A percentile compares a stretch with the other conserved stretches of the same genome.
Evolutionary conservation across 2,113 vertebrate species (phyloP).

Genomic region (Ophthalmolycus amberensis): DNA sequence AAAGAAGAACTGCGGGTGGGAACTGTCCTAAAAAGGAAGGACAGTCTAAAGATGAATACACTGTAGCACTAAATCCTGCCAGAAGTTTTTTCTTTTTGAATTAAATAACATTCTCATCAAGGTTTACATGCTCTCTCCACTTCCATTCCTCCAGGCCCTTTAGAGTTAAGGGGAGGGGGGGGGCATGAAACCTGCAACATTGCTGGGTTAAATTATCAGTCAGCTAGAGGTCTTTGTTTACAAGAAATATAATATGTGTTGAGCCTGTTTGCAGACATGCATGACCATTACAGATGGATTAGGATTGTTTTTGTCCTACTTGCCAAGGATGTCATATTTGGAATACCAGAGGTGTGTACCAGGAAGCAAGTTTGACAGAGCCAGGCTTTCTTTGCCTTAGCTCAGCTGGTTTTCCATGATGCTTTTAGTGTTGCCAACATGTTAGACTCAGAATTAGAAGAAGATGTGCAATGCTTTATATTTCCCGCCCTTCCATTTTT

Average conservation of each 20-base stretch:
- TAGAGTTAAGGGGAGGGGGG: background rate
- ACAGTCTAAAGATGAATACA: background rate
- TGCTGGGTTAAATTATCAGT: background rate
- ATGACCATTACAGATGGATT: background rate
- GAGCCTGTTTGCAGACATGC: background rate
- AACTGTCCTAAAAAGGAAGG: conserved; percentile 29
- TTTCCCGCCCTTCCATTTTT: background rate
- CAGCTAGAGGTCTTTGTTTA: background rate
- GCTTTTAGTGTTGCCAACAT: background rate
- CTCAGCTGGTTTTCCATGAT: background rate
- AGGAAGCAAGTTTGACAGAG: background rate
- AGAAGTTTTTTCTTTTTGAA: background rate
- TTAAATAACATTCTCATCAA: conserved; percentile 35
- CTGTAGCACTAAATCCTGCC: background rate
- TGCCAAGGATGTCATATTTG: background rate
- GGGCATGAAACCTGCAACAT: too few species aligned
- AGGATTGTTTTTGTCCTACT: background rate
- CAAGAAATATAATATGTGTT: background rate
- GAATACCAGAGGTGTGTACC: background rate
- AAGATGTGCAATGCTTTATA: background rate
- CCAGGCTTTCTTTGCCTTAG: background rate
- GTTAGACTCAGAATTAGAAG: background rate
- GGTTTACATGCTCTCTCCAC: conserved; percentile 62
- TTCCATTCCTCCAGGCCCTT: conserved; percentile 64
- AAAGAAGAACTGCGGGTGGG: conserved; percentile 75